Conservation (phyloP, 92 coral and sea anemone species). For the Zoanthus solanderi region DNA sequence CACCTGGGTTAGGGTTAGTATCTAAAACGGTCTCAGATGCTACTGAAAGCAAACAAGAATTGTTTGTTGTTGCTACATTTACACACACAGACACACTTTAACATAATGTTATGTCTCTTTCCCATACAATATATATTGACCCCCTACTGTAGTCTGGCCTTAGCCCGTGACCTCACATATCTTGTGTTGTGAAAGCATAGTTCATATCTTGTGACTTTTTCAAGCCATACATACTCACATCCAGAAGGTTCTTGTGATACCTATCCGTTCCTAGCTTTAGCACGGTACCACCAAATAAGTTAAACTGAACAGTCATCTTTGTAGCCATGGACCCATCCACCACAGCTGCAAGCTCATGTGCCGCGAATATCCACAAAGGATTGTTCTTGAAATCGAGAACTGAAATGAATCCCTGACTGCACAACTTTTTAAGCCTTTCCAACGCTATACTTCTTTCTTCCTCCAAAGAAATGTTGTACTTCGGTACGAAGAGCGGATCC, state of each 20-base stretch:
- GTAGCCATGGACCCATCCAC: constrained; percentile 90
- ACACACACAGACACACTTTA: too few species aligned
- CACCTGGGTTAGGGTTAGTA: too few species aligned
- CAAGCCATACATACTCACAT: constrained; percentile 38
- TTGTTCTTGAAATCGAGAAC: constrained; percentile 80
- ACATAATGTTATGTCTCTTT: too few species aligned
- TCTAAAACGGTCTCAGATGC: too few species aligned
- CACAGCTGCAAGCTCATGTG: constrained; percentile 79
- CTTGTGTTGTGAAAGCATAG: too few species aligned
- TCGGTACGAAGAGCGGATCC: constrained; percentile 75
- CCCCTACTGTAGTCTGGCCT: too few species aligned
- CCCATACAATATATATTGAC: too few species aligned
- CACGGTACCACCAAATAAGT: constrained; percentile 92
- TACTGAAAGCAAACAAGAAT: too few species aligned
- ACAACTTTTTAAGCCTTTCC: constrained; percentile 71
- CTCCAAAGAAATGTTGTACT: constrained; percentile 83
- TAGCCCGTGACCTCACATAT: too few species aligned
- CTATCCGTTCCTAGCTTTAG: constrained; percentile 81
- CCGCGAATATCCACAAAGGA: constrained; percentile 81
- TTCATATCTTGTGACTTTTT: too few species aligned
- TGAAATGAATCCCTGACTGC: constrained; percentile 77
- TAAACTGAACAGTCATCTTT: constrained; percentile 92
- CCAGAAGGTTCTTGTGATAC: constrained; percentile 69
- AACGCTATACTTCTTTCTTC: constrained; percentile 81
- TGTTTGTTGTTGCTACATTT: too few species aligned